Evolutionary conservation across 2,888 invertebrate genomes (phyloP).

Genomic region (Exocentrus adspersus): DNA sequence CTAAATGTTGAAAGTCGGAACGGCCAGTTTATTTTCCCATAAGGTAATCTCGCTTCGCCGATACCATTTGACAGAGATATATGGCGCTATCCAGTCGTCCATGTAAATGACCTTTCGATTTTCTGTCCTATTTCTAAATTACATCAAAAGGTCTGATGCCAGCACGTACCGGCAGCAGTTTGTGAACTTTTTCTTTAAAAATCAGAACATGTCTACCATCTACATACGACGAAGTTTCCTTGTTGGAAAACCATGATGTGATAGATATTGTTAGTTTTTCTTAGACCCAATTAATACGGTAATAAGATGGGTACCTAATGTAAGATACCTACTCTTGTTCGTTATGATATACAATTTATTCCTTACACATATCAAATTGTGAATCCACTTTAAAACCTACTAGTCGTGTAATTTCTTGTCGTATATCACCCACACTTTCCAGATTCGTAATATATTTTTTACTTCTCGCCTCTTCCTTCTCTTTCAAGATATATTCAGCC

Average conservation of each 20-base stretch:
- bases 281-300: too few species aligned
- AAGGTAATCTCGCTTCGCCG: constrained; percentile 46
- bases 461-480: background rate
- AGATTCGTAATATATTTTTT: background rate
- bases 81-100: constrained; percentile 48
- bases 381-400: background rate
- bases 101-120: constrained; percentile 54
- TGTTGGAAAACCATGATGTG: too few species aligned
- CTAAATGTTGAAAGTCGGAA: constrained; percentile 31
- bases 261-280: too few species aligned
- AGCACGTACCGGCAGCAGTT: constrained; percentile 8
- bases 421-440: too few species aligned
- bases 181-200: constrained; percentile 27
- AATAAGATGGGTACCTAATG: too few species aligned
- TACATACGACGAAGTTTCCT: background rate
- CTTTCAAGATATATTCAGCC: background rate
- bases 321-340: too few species aligned
- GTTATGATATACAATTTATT: too few species aligned
- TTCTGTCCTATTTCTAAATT: constrained; percentile 43
- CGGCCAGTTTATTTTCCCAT: constrained; percentile 47
- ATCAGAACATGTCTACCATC: constrained; percentile 1
- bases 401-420: too few species aligned
- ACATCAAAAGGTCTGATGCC: constrained; percentile 44
- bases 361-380: background rate
- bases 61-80: constrained; percentile 49